Conservation (phyloP, 1,140 invertebrate species). For the Panagrolaimus sp. region DNA sequence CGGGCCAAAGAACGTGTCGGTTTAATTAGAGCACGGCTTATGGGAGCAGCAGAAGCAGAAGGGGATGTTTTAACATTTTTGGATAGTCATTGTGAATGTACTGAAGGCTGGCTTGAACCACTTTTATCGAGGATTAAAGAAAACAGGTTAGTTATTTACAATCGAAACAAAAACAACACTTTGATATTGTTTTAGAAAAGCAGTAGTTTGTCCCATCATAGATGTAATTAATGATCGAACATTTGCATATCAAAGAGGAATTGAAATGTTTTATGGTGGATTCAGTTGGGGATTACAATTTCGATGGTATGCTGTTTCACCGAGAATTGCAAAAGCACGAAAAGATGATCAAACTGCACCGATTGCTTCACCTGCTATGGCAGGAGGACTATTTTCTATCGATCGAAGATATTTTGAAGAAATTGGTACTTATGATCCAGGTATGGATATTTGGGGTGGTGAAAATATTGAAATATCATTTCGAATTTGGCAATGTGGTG, state of each 20-base stretch:
- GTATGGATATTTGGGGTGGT: constrained; percentile 72
- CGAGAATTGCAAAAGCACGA: constrained; percentile 38
- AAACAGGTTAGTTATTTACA: constrained; percentile 57
- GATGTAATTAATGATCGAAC: constrained; percentile 89
- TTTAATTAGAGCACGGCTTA: constrained; percentile 75
- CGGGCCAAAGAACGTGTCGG: constrained; percentile 71
- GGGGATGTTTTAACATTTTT: constrained; percentile 80
- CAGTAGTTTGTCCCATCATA: constrained; percentile 85
- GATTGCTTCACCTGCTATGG: constrained; percentile 79
- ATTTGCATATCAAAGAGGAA: constrained; percentile 94
- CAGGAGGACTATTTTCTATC: constrained; percentile 88
- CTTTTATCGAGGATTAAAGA: constrained; percentile 72
- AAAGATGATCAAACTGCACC: constrained; percentile 40
- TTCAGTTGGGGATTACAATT: constrained; percentile 86
- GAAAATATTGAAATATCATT: constrained; percentile 88
- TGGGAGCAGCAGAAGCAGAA: constrained; percentile 72
- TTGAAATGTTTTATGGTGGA: constrained; percentile 91
- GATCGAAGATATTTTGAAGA: constrained; percentile 80
- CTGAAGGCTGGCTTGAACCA: constrained; percentile 80
- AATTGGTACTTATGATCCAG: constrained; percentile 80
- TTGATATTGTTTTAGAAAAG: constrained; percentile 59
- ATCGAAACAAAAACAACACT: constrained; percentile 3
- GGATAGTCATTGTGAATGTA: constrained; percentile 88
- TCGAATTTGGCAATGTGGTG: constrained; percentile 91
- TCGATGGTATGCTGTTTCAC: constrained; percentile 55